Evolutionary conservation across 2,113 vertebrate genomes (phyloP).

Genomic region (Anarrhichthys ocellatus): DNA sequence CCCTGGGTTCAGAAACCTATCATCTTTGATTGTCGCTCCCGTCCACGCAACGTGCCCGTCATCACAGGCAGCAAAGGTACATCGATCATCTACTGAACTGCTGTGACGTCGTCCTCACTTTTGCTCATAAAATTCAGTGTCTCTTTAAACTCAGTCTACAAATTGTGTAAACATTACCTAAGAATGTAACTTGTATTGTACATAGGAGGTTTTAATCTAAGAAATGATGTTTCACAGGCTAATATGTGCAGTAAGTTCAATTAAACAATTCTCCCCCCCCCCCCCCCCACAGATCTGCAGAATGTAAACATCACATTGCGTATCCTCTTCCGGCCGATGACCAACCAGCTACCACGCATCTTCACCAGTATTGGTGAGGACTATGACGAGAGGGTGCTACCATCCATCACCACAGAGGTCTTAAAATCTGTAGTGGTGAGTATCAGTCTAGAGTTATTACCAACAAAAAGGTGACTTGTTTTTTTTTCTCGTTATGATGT

Average conservation of each 20-base stretch:
- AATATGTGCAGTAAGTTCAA: background rate
- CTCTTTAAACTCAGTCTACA: background rate
- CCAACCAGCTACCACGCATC: conserved; percentile 91
- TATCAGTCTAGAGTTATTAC: background rate
- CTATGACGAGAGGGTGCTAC: conserved; percentile 96
- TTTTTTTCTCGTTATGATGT: background rate
- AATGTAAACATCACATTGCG: conserved; percentile 98
- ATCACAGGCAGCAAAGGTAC: conserved; percentile 98
- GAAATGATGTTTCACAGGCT: background rate
- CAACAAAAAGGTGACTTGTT: background rate
- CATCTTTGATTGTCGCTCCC: conserved; percentile 95
- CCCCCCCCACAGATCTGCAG: conserved; percentile 89
- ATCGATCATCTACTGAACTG: background rate
- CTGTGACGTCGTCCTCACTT: background rate
- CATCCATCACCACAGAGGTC: conserved; percentile 90
- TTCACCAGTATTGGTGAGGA: conserved; percentile 97
- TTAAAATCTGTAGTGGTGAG: conserved; percentile 84
- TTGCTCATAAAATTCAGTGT: background rate
- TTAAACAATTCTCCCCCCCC: background rate
- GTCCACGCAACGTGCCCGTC: conserved; percentile 95
- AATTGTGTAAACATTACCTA: background rate
- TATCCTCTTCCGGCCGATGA: conserved; percentile 94
- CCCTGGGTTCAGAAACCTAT: conserved; percentile 99
- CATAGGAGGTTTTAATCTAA: background rate
- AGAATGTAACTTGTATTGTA: background rate